Conservation (phyloP, 2,888 invertebrate genomes). For the Pseudeuparius sepicola region DNA sequence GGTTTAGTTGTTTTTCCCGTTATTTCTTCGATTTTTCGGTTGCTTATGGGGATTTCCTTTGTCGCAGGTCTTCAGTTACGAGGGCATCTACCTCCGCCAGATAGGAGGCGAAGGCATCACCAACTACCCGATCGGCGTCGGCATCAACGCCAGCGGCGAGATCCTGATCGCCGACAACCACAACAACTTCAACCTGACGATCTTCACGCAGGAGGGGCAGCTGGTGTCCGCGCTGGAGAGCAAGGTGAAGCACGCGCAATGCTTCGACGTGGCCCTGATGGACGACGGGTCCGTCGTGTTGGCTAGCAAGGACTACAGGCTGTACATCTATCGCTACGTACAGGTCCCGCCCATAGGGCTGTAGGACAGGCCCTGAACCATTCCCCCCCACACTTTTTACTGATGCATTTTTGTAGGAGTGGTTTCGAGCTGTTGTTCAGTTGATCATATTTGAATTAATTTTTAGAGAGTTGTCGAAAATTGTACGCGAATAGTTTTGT, state of each 20-base stretch:
- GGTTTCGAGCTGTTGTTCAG: constrained; percentile 37
- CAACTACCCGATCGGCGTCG: constrained; percentile 98
- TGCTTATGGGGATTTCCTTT: no score
- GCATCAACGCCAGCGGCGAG: constrained; percentile 93
- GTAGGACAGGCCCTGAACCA: constrained; percentile 42
- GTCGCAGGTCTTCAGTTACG: constrained; percentile 21
- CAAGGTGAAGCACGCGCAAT: constrained; percentile 99
- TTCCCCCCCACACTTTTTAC: constrained; percentile 40
- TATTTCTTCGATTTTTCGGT: no score
- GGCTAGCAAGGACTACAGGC: constrained; percentile 97
- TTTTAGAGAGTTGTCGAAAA: constrained; percentile 31
- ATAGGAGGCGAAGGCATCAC: constrained; percentile 99
- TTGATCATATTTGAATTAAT: constrained; percentile 24
- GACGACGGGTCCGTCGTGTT: constrained; percentile 97
- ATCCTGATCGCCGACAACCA: constrained; percentile 99
- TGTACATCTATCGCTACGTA: constrained; percentile 98
- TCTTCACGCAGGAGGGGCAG: constrained; percentile 96
- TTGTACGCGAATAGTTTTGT: constrained; percentile 34
- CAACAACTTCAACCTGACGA: constrained; percentile 98
- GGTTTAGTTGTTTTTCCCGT: no score
- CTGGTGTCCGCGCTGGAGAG: constrained; percentile 97
- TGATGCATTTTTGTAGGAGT: constrained; percentile 40
- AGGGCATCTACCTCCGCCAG: constrained; percentile 85
- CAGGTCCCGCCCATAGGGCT: constrained; percentile 83
- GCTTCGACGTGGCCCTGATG: constrained; percentile 98